Evolutionary conservation across 2,113 vertebrate genomes (phyloP).

Genomic region (Burhinus oedicnemus): DNA sequence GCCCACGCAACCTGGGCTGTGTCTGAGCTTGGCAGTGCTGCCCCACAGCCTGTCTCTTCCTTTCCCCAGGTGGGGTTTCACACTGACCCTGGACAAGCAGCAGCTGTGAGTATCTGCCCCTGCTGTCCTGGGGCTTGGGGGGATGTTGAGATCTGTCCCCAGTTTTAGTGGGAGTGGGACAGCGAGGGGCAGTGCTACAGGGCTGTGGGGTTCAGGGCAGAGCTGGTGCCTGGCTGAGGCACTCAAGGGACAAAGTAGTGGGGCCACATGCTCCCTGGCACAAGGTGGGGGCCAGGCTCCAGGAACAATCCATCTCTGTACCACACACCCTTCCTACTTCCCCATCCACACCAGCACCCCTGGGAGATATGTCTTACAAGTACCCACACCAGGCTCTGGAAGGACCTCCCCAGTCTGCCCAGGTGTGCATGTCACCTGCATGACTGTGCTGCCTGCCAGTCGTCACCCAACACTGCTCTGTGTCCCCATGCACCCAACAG

Average conservation of each 20-base stretch:
- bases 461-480: background rate
- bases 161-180: background rate
- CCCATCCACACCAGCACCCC: background rate
- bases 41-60: background rate
- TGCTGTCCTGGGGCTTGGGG: background rate
- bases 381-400: background rate
- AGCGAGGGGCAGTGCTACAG: background rate
- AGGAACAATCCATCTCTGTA: background rate
- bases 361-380: background rate
- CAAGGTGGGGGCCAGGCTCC: background rate
- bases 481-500: background rate
- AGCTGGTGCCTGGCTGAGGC: background rate
- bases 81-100: slow-evolving; percentile 88
- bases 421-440: background rate
- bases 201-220: background rate
- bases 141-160: background rate
- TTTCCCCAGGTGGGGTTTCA: slow-evolving; percentile 90
- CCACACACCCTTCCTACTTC: background rate
- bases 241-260: background rate
- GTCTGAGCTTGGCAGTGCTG: background rate
- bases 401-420: background rate
- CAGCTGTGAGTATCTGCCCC: slow-evolving; percentile 87
- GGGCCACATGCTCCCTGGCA: background rate
- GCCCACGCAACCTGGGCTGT: background rate
- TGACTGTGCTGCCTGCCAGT: background rate